Evolutionary conservation across 2,888 invertebrate species (phyloP), one percentile per base, ranked within the genome.

Genomic region (Onchidella celtica): DNA sequence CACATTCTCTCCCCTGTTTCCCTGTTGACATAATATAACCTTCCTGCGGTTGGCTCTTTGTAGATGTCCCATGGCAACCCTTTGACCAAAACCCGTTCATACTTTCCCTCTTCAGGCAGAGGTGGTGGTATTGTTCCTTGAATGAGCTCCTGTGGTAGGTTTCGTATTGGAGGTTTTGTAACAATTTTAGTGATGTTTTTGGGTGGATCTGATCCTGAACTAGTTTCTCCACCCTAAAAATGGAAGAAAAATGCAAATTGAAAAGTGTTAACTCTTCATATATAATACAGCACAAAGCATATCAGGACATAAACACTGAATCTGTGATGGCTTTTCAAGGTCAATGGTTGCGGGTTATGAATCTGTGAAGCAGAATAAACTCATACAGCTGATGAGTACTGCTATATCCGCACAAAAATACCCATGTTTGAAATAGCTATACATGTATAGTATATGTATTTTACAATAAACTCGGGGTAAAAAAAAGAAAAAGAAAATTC

Each of bases 11-110:
- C 92, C 3, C 90, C 86, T 29, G 92, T 92, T 2, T 88, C 86
- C 27, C 88, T 86, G 86, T 94, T 91, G 80, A 91, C 91, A 85
- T 93, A 94, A 86, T 90, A 93, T 6, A 88, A 86, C 27, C 93
- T 86, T 21, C 92, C 92, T 4, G 85, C 83, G n/a, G 83, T 86
- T 14, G 86, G 80, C 77, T 93, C 93, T 14, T 88, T 86, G 85
- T 92, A 93, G 80, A 93, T 91, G 27, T 91, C 91, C 94, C 94
- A 94, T 21, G 86, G 86, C 17, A 83, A 38, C 4, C 76, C 83
- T 27, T 84, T 80, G 14, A 81, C 65, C n/a, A 86, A 74, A 1
- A 74, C 66, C 27, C 78, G 80, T 1, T 83, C 77, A 69, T 66
- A 83, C 14, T 65, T 78, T 14, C 83, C 86, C 38, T 85, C 82